Conservation (phyloP, 2,113 vertebrate species). For the Tyrannus savana region DNA sequence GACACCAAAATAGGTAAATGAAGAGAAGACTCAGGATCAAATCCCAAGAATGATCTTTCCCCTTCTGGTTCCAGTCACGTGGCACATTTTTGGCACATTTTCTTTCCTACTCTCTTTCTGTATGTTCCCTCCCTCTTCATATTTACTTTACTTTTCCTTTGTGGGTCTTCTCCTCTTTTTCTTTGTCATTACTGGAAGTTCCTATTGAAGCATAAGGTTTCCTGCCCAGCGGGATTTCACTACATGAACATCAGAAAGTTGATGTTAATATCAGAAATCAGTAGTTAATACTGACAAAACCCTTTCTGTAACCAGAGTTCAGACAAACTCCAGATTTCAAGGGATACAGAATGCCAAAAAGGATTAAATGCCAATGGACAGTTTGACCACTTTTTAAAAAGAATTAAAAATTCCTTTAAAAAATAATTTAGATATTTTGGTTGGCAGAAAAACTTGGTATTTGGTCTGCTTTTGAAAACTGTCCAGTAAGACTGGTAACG, state of each 20-base stretch:
- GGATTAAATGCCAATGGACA: not conserved
- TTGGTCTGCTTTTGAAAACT: not conserved
- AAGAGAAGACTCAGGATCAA: not conserved
- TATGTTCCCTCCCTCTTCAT: not conserved
- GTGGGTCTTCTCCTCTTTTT: not conserved
- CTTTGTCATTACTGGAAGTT: not conserved
- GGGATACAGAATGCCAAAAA: not conserved
- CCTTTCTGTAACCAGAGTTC: not conserved
- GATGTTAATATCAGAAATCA: no score
- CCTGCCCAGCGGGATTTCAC: not conserved
- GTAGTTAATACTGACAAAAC: not conserved
- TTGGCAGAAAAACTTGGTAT: not conserved
- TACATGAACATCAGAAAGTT: no score
- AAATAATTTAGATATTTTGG: not conserved
- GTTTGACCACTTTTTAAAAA: accelerated
- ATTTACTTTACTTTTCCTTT: not conserved
- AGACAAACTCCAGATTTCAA: not conserved
- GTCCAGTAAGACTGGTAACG: not conserved
- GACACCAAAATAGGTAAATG: not conserved
- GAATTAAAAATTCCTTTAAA: not conserved
- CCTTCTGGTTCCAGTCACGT: not conserved
- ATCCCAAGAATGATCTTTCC: not conserved
- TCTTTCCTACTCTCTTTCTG: not conserved
- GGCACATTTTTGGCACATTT: no score
- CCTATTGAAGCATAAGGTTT: not conserved